Evolutionary conservation across 1,140 invertebrate genomes (phyloP).

Genomic region (Metaphire vulgaris): DNA sequence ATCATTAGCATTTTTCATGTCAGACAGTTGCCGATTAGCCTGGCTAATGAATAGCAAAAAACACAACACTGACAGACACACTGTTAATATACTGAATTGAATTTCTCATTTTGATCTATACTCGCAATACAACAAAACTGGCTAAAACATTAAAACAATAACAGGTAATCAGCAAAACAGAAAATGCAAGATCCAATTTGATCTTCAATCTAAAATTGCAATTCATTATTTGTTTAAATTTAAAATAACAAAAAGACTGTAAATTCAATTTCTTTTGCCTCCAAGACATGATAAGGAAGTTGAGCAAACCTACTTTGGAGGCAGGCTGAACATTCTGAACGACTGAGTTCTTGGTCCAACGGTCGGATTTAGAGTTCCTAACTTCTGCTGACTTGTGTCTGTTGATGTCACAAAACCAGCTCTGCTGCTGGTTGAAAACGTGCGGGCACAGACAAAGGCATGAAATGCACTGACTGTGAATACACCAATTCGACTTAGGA

Average conservation of each 20-base stretch:
- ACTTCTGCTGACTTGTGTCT: neutral
- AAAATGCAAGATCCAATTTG: too few species aligned
- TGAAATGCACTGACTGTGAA: conserved; percentile 97
- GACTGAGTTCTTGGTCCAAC: conserved; percentile 6
- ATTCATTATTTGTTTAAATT: too few species aligned
- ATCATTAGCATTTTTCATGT: neutral
- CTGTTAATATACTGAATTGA: too few species aligned
- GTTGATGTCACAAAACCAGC: neutral
- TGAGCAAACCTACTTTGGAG: conserved; percentile 4
- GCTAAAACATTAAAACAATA: too few species aligned
- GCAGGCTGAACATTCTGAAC: neutral
- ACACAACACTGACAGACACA: too few species aligned
- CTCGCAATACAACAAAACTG: too few species aligned
- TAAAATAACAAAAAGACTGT: too few species aligned
- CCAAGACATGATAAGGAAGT: too few species aligned
- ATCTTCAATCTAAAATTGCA: too few species aligned
- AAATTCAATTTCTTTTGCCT: too few species aligned
- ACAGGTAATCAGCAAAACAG: too few species aligned
- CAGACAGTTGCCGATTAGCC: neutral
- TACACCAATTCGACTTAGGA: conserved; percentile 86
- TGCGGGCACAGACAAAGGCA: conserved; percentile 90
- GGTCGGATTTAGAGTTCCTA: neutral
- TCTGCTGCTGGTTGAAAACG: conserved; percentile 10
- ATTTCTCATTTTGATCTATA: too few species aligned
- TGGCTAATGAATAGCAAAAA: neutral